A percentile compares a stretch with the other conserved stretches of the same genome.
Evolutionary conservation across 2,888 invertebrate genomes (phyloP).

Genomic region (Cylindroiulus punctatus): DNA sequence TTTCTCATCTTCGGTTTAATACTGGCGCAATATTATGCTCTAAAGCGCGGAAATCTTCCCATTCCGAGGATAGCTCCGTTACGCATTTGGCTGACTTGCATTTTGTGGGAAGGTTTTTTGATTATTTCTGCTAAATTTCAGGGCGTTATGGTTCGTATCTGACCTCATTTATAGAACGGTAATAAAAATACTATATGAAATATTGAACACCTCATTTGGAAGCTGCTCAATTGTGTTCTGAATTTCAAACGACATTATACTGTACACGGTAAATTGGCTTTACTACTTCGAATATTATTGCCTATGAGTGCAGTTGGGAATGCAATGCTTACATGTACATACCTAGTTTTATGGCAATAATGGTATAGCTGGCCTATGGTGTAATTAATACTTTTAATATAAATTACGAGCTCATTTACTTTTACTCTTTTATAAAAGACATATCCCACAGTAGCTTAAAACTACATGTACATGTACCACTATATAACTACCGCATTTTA

Average conservation of each 20-base stretch:
- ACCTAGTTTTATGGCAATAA: too few relatives aligned
- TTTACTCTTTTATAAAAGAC: too few relatives aligned
- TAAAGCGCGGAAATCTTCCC: not conserved
- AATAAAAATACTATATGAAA: not conserved
- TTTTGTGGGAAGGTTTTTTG: not conserved
- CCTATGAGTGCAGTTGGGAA: not conserved
- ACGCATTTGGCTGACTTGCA: not conserved
- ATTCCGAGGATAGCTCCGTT: not conserved
- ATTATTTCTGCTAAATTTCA: not conserved
- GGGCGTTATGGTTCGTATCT: not conserved
- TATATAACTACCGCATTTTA: too few relatives aligned
- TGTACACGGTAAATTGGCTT: not conserved
- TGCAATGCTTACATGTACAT: not conserved
- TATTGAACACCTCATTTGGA: not conserved
- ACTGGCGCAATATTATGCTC: not conserved
- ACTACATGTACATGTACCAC: too few relatives aligned
- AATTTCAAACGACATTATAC: not conserved
- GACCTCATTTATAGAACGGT: not conserved
- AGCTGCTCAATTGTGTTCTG: not conserved
- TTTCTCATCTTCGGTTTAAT: not conserved
- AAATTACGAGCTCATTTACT: too few relatives aligned
- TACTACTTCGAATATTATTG: not conserved
- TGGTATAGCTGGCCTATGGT: too few relatives aligned
- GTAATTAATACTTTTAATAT: too few relatives aligned
- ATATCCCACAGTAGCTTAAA: too few relatives aligned